Conservation (phyloP, 2,797 vertebrate species). For the Carapus acus region DNA sequence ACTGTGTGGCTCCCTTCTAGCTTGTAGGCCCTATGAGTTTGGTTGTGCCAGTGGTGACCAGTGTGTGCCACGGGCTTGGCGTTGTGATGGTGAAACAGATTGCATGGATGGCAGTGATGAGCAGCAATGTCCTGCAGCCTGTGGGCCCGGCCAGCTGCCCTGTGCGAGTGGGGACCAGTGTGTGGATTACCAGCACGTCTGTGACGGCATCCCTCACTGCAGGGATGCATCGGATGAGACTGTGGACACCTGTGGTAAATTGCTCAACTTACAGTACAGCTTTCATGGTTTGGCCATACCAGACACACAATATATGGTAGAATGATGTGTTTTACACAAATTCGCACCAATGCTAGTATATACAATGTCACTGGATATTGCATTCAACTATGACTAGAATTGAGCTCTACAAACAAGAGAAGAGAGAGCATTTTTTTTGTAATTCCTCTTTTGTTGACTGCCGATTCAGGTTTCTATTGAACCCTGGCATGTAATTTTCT, state of each 20-base stretch:
- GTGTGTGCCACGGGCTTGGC: conserved; percentile 81
- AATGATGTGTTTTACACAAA: too few species aligned
- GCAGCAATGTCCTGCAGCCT: conserved; percentile 65
- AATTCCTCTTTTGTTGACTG: too few species aligned
- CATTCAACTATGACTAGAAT: too few species aligned
- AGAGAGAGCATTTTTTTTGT: too few species aligned
- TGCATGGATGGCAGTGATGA: conserved; percentile 81
- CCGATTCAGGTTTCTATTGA: too few species aligned
- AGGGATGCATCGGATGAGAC: conserved; percentile 80
- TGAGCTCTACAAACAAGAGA: too few species aligned
- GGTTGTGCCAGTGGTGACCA: conserved; percentile 68
- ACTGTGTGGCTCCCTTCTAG: conserved; percentile 9
- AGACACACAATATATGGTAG: too few species aligned
- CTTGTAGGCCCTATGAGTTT: conserved; percentile 75
- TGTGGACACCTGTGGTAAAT: conserved; percentile 75
- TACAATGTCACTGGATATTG: too few species aligned
- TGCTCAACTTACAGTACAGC: neutral
- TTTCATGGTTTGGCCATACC: too few species aligned
- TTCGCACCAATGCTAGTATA: too few species aligned
- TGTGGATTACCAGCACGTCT: conserved; percentile 72
- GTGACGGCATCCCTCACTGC: conserved; percentile 80
- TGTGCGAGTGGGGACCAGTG: conserved; percentile 74
- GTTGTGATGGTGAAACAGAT: conserved; percentile 83
- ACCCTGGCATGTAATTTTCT: neutral
- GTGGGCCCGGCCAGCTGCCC: conserved; percentile 60